phyloP scores from a whole-genome alignment of 2,113 vertebrate species.

The Myiagra hebetior region DNA sequence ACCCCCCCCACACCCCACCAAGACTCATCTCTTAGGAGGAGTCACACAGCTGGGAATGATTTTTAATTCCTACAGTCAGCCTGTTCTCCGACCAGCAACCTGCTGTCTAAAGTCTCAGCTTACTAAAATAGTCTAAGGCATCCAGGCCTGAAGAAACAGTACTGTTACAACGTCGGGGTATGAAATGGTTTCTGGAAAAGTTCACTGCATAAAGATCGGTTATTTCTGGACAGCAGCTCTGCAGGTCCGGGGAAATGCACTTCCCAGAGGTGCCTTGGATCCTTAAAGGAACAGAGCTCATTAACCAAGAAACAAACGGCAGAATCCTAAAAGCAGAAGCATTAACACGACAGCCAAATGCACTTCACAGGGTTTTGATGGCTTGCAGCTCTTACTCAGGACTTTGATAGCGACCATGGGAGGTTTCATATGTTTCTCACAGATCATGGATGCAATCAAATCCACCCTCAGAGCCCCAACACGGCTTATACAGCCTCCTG shows the following conservation, averaged over 20 bases:
- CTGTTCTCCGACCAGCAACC: not conserved
- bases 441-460: not conserved
- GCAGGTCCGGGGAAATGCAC: not conserved
- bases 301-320: not conserved
- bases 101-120: not conserved
- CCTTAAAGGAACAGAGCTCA: not conserved
- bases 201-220: not conserved
- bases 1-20: not conserved
- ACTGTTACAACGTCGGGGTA: not conserved
- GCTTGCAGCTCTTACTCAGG: not conserved
- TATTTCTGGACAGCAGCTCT: conserved; percentile 8
- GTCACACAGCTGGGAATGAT: not conserved
- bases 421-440: not conserved
- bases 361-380: not conserved
- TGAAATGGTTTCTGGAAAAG: not conserved
- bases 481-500: not conserved
- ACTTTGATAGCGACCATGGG: not conserved
- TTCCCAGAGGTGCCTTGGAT: not conserved
- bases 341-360: not conserved
- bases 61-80: not conserved
- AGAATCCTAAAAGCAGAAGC: not conserved
- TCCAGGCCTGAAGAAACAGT: not conserved
- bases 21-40: not conserved
- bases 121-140: not conserved
- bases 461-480: not conserved